Percentiles rank a stretch among this genome's conserved stretches.
Conservation (phyloP, 2,113 vertebrate genomes). For the Ginglymostoma cirratum region DNA sequence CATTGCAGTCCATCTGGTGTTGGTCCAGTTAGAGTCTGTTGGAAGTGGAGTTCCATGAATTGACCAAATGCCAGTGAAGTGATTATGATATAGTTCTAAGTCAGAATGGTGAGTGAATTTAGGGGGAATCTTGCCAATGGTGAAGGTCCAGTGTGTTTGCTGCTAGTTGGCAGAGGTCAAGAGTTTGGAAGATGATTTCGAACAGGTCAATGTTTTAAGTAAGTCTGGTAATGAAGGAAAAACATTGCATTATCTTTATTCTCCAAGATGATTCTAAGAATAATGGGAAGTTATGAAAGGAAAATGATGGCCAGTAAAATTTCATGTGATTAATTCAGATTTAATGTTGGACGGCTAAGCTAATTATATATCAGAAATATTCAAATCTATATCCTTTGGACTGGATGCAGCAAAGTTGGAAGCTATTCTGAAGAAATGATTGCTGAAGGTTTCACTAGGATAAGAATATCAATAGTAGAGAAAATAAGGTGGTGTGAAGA, state of each 20-base stretch:
- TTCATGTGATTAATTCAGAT: background rate
- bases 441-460: background rate
- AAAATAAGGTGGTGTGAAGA: background rate
- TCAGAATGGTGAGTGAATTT: too few species aligned
- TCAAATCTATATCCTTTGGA: background rate
- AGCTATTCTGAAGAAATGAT: background rate
- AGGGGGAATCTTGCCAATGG: too few species aligned
- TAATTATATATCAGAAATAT: background rate
- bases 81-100: too few species aligned
- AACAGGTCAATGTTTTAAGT: background rate
- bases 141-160: too few species aligned
- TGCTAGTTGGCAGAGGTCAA: too few species aligned
- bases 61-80: too few species aligned
- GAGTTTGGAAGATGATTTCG: too few species aligned
- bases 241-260: background rate
- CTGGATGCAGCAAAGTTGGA: background rate
- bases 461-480: background rate
- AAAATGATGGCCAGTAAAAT: background rate
- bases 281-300: background rate
- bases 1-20: too few species aligned
- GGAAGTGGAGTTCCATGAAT: too few species aligned
- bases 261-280: background rate
- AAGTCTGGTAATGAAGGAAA: background rate
- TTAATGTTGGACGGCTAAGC: background rate
- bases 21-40: too few species aligned